phyloP scores from a whole-genome alignment of 2,888 invertebrate species.

The Eupithecia subumbrata region DNA sequence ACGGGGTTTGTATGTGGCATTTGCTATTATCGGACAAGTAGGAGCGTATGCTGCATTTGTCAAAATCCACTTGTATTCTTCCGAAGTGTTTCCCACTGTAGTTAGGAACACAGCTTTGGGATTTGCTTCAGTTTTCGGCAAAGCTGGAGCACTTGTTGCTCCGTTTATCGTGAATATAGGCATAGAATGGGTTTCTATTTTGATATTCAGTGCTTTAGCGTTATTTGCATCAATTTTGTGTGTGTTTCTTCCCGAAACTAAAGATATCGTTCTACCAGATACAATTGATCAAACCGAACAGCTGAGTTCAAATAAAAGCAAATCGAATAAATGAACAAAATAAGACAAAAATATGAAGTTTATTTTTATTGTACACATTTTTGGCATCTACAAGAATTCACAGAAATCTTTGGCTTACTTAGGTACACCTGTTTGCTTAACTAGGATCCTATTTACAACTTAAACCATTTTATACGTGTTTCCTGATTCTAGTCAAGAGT shows the following conservation, averaged over 20 bases:
- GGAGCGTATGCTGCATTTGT: conserved; percentile 84
- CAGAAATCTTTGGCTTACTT: not conserved
- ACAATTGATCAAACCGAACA: conserved; percentile 61
- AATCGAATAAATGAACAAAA: not conserved
- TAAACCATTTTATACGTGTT: conserved; percentile 33
- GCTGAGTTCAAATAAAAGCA: not conserved
- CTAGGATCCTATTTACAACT: not conserved
- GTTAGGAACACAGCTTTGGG: conserved; percentile 91
- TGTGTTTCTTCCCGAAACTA: conserved; percentile 74
- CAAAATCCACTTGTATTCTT: conserved; percentile 88
- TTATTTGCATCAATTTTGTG: conserved; percentile 66
- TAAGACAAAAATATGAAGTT: not conserved
- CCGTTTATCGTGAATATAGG: conserved; percentile 86
- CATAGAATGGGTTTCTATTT: conserved; percentile 70
- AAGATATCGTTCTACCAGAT: conserved; percentile 66
- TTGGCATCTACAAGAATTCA: conserved; percentile 12
- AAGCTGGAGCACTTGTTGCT: conserved; percentile 87
- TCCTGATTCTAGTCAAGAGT: conserved; percentile 61
- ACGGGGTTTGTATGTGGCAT: too few species aligned
- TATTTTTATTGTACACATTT: not conserved
- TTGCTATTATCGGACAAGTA: too few species aligned
- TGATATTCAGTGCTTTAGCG: conserved; percentile 67
- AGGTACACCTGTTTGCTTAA: not conserved
- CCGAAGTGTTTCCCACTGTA: conserved; percentile 80
- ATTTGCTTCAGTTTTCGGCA: conserved; percentile 87